A percentile compares a stretch with the other conserved stretches of the same genome.
Evolutionary conservation across 1,140 invertebrate genomes (phyloP).

Genomic region (Drosophila parabipectinata): DNA sequence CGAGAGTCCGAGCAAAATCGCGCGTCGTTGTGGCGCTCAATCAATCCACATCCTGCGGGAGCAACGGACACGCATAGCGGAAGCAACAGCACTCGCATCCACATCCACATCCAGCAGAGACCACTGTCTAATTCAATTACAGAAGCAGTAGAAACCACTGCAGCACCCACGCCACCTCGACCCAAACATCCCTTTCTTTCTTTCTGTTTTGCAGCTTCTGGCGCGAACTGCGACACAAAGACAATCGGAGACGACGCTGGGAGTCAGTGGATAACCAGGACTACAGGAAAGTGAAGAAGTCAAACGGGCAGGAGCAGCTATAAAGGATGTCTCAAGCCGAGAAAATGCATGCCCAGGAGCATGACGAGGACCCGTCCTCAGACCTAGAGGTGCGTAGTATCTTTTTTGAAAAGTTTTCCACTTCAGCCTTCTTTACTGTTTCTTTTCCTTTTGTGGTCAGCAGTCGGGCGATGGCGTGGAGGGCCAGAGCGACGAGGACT

Average conservation of each 20-base stretch:
- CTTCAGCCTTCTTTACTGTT: too few species aligned
- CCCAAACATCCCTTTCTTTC: constrained; percentile 2
- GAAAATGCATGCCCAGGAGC: constrained; percentile 44
- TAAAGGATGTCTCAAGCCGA: constrained; percentile 36
- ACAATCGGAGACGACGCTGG: constrained; percentile 2
- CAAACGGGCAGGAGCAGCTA: not conserved
- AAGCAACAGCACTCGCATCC: constrained; percentile 5
- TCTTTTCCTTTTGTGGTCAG: not conserved
- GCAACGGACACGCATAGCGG: not conserved
- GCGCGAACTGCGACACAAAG: constrained; percentile 37
- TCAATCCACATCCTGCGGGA: constrained; percentile 19
- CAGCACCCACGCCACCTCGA: not conserved
- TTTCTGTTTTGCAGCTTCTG: constrained; percentile 33
- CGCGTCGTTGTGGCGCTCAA: not conserved
- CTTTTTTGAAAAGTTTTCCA: not conserved
- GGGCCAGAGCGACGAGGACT: constrained; percentile 20
- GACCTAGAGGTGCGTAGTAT: constrained; percentile 27
- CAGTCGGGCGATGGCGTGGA: constrained; percentile 32
- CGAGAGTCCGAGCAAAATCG: not conserved
- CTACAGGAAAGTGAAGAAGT: not conserved
- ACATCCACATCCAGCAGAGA: not conserved
- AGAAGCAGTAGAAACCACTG: not conserved
- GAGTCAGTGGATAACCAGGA: constrained; percentile 1
- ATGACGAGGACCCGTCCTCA: constrained; percentile 36
- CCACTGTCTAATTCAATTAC: constrained; percentile 23